These are phyloP conservation scores for Tragulus kanchil DNA, from an alignment of 2,113 vertebrate genomes.

Conservation along the genomic window DNA sequence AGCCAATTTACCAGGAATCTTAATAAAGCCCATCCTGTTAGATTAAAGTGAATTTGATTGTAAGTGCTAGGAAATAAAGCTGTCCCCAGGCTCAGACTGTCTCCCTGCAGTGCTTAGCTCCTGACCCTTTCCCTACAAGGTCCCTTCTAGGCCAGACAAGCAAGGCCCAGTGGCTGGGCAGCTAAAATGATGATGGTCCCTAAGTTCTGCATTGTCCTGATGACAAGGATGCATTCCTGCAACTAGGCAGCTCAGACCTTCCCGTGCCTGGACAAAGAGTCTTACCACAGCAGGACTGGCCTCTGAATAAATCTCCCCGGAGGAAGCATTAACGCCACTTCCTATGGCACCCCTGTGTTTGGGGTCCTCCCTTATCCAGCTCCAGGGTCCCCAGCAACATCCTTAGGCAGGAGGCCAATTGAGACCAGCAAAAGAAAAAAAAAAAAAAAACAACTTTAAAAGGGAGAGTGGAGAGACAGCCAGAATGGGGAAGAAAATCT, in stretches of 20 bases:
- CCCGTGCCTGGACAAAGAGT: neutral
- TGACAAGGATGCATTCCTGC: neutral
- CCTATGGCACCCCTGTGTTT: neutral
- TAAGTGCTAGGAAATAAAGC: neutral
- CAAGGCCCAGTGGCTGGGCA: neutral
- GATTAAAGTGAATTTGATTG: too few relatives aligned
- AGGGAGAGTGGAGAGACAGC: neutral
- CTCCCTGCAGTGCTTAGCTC: neutral
- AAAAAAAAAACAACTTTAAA: neutral
- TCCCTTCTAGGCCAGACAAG: neutral
- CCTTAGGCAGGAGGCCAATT: neutral
- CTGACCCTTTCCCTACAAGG: neutral
- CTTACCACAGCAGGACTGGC: neutral
- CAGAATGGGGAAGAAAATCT: neutral
- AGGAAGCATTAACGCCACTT: neutral
- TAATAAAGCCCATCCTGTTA: neutral
- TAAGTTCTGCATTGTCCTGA: neutral
- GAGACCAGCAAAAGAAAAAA: neutral
- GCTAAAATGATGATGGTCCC: neutral
- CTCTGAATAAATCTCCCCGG: neutral
- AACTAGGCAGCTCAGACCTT: neutral
- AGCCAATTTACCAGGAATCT: constrained; percentile 48
- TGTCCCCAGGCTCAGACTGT: neutral
- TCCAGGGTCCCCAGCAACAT: neutral
- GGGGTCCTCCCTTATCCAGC: neutral